Base-by-base conservation (phyloP, 2,797 vertebrate species). In the Melanotaenia nigrans region DNA sequence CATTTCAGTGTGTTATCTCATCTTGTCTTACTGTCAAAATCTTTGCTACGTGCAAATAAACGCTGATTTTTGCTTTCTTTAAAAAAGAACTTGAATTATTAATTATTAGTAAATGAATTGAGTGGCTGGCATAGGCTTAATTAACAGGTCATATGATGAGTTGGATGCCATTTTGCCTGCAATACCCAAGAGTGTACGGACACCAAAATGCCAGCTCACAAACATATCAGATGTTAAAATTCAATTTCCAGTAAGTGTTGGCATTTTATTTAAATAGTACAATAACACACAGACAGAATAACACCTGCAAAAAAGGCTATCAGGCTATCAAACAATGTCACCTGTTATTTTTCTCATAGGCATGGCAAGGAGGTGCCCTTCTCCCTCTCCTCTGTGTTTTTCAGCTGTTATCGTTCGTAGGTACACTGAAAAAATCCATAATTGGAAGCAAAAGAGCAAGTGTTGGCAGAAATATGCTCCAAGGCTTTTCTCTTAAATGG, bases 1-100 rank as follows among this genome's bases (percentile, higher is more conserved):
- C 38, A 61, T 71, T 66, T 75, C 24, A 71, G 9, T 8, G 3
- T 30, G 53, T 54, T 67, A 55, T 77, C 71, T 71, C 68, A 68
- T 47, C 40, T 58, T 25, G 35, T 69, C 54, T 18, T 0, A 12
- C 65, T 67, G 49, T 61, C 45, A 57, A 35, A 56, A 12, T 9
- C 30, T 61, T 24, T 53, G 33, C 13, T 66, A 32, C 11, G 12
- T 25, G 32, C 6, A 53, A 7, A 65, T 51, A 45, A 22, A 47
- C 14, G 5, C 18, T 24, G 5, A n/a, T 35, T 22, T 54, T 20
- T 16, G 9, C 32, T 56, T 13, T 42, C 16, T 55, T 57, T 4
- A 53, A 38, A 51, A 47, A 30, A 25, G 0, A 22, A 28, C 4
- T 61, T 30, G 5, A 49, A 24, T 8, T 42, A 42, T 18, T 16